phyloP scores from a whole-genome alignment of 2,888 invertebrate genomes.

The Theodoxus fluviatilis region DNA sequence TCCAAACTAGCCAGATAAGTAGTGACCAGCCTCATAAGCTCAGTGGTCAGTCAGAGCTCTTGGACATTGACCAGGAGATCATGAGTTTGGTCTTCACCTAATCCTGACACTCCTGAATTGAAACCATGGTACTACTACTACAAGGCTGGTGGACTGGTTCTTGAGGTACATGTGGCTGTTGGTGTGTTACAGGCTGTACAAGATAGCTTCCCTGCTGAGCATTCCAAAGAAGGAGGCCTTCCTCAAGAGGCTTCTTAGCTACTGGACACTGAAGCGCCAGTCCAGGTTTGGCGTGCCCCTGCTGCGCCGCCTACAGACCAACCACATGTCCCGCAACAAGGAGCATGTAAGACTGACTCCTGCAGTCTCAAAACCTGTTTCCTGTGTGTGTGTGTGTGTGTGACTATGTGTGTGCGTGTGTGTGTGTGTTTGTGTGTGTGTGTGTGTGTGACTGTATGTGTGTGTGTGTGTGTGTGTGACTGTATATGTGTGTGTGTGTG shows the following conservation, averaged over 20 bases:
- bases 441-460: neutral
- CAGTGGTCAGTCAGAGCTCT: too few relatives aligned
- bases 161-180: neutral
- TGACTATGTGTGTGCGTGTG: neutral
- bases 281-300: conserved; percentile 95
- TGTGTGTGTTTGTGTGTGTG: neutral
- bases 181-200: conserved; percentile 73
- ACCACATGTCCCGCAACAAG: conserved; percentile 61
- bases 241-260: conserved; percentile 87
- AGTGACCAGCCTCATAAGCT: too few relatives aligned
- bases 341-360: conserved; percentile 55
- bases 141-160: too few relatives aligned
- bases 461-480: neutral
- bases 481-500: neutral
- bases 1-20: too few relatives aligned
- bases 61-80: too few relatives aligned
- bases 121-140: too few relatives aligned
- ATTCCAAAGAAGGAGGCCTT: conserved; percentile 80
- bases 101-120: too few relatives aligned
- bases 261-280: conserved; percentile 96
- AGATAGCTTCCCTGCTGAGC: conserved; percentile 80
- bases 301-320: conserved; percentile 79
- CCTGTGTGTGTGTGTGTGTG: neutral
- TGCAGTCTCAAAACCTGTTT: too few relatives aligned
- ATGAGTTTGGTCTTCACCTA: too few relatives aligned